Evolutionary conservation across 2,888 invertebrate species (phyloP).

Genomic region (Euspilapteryx auroguttella): DNA sequence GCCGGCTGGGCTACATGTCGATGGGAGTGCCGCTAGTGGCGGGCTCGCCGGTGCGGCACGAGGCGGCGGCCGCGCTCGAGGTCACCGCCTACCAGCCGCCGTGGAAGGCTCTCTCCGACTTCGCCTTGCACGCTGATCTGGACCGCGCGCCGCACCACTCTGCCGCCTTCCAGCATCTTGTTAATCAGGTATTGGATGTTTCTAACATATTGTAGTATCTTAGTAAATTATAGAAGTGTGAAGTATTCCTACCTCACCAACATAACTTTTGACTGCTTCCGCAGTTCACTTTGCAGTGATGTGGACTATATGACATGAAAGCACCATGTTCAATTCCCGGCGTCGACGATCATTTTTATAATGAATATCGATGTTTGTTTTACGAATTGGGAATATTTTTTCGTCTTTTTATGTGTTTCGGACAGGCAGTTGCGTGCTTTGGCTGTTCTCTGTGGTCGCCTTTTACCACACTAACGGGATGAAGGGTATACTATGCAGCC

Average conservation of each 20-base stretch:
- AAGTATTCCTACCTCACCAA: neutral
- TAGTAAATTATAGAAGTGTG: neutral
- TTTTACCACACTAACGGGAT: too few species aligned
- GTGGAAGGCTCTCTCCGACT: constrained; percentile 96
- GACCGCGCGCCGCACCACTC: constrained; percentile 86
- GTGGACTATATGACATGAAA: too few species aligned
- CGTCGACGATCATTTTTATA: too few species aligned
- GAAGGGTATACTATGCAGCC: too few species aligned
- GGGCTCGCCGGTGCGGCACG: constrained; percentile 89
- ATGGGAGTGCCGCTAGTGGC: constrained; percentile 99
- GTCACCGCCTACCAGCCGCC: constrained; percentile 91
- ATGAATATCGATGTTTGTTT: too few species aligned
- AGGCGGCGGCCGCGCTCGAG: constrained; percentile 84
- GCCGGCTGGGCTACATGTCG: constrained; percentile 89
- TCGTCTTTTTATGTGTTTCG: too few species aligned
- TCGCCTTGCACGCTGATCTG: constrained; percentile 92
- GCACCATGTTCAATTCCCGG: too few species aligned
- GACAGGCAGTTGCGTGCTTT: too few species aligned
- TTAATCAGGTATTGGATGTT: constrained; percentile 92
- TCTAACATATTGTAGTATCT: neutral
- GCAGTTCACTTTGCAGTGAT: too few species aligned
- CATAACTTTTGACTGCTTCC: neutral
- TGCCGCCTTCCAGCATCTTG: constrained; percentile 94
- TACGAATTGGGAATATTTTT: too few species aligned
- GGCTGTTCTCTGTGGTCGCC: too few species aligned